Percentiles rank a stretch among this genome's conserved stretches.
Conservation (phyloP, 2,888 invertebrate genomes). For the Conomelus anceps region DNA sequence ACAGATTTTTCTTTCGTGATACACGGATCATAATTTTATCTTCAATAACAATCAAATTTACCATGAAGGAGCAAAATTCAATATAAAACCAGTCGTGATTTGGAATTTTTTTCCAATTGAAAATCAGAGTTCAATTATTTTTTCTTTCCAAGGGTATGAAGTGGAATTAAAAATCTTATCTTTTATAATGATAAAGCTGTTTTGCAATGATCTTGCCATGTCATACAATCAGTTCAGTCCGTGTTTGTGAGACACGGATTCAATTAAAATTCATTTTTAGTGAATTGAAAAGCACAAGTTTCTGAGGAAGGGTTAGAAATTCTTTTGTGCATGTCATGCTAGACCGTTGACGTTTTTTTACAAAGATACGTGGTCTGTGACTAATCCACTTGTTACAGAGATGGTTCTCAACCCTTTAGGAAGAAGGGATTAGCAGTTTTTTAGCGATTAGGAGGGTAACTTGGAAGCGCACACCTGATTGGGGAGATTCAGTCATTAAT, state of each 20-base stretch:
- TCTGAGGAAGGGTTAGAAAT: background rate
- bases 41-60: no score
- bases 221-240: background rate
- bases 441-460: background rate
- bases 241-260: background rate
- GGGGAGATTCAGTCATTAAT: conserved; percentile 1
- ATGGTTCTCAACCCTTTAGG: conserved; percentile 7
- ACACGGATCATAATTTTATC: no score
- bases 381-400: conserved; percentile 4
- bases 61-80: no score
- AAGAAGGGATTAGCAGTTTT: conserved; percentile 10
- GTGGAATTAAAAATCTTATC: background rate
- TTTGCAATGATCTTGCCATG: background rate
- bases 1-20: no score
- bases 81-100: no score
- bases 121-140: background rate
- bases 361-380: conserved; percentile 4
- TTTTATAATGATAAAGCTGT: background rate
- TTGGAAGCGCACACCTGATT: background rate
- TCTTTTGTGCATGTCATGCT: background rate
- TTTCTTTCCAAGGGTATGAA: background rate
- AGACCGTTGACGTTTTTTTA: background rate
- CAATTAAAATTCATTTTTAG: background rate
- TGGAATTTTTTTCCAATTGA: no score
- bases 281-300: background rate